Conservation (phyloP, 1,140 invertebrate genomes). For the Gerris buenoi region DNA sequence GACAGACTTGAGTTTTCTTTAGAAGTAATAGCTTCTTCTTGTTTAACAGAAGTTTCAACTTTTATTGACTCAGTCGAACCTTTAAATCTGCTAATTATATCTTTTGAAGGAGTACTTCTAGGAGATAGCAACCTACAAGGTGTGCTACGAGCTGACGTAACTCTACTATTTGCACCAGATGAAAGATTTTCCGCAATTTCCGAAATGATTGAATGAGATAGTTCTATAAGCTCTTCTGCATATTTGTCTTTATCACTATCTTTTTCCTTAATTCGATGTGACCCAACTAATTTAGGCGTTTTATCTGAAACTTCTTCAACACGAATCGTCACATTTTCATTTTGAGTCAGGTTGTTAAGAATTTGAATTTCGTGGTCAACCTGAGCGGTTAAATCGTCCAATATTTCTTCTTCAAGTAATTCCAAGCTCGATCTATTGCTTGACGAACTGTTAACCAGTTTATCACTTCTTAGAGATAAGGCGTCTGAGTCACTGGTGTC, state of each 20-base stretch:
- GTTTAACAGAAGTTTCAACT: neutral
- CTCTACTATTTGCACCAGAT: neutral
- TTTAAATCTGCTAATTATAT: neutral
- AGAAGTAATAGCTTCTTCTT: no score
- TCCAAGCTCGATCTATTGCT: conserved; percentile 1
- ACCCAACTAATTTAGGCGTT: neutral
- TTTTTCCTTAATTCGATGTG: neutral
- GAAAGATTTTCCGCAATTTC: neutral
- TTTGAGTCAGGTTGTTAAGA: no score
- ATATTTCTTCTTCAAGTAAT: neutral
- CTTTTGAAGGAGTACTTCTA: neutral
- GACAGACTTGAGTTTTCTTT: neutral
- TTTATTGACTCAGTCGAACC: neutral
- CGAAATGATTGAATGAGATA: neutral
- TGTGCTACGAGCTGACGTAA: neutral
- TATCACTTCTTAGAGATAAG: neutral
- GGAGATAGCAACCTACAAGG: neutral
- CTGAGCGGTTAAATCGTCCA: neutral
- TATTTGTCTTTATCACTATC: neutral
- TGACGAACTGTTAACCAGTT: neutral
- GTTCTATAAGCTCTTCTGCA: neutral
- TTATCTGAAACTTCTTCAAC: neutral
- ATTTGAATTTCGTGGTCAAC: no score
- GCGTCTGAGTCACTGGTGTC: conserved; percentile 16
- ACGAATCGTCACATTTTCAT: no score